Evolutionary conservation across 2,888 invertebrate species (phyloP).

Genomic region (Dasysyrphus albostriatus): DNA sequence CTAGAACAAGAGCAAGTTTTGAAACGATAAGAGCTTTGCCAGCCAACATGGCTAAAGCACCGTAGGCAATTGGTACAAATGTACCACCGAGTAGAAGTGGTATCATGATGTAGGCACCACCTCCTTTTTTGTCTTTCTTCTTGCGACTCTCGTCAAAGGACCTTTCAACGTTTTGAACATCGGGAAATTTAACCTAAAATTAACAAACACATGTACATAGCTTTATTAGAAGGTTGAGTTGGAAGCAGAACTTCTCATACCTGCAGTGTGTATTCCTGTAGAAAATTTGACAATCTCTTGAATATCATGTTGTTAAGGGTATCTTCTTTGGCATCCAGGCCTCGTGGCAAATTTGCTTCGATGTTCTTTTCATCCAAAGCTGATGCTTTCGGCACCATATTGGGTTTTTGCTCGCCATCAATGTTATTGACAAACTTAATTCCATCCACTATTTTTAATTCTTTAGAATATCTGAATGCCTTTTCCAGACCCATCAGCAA

Average conservation of each 20-base stretch:
- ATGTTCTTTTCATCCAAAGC: constrained; percentile 86
- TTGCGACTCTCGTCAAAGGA: constrained; percentile 87
- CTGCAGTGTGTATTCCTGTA: constrained; percentile 92
- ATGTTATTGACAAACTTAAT: constrained; percentile 89
- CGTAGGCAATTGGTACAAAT: constrained; percentile 92
- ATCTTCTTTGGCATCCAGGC: constrained; percentile 89
- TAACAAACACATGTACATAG: no score
- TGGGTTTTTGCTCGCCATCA: constrained; percentile 76
- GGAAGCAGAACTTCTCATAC: constrained; percentile 83
- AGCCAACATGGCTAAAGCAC: constrained; percentile 91
- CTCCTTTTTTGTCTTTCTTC: constrained; percentile 87
- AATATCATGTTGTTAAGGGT: constrained; percentile 90
- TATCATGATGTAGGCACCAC: constrained; percentile 89
- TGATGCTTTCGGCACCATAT: constrained; percentile 68
- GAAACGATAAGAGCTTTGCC: constrained; percentile 94
- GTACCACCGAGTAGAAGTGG: constrained; percentile 92
- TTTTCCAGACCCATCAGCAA: constrained; percentile 91
- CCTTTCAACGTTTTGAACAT: constrained; percentile 87
- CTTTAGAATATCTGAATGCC: constrained; percentile 86
- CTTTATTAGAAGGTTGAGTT: neutral
- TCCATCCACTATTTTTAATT: constrained; percentile 89
- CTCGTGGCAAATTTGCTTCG: constrained; percentile 90
- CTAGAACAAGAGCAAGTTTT: constrained; percentile 91
- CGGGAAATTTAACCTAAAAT: constrained; percentile 90
- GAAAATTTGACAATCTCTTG: constrained; percentile 89